These are phyloP conservation scores for Athripsodes cinereus DNA, from an alignment of 2,888 invertebrate species.

Conservation along the genomic window DNA sequence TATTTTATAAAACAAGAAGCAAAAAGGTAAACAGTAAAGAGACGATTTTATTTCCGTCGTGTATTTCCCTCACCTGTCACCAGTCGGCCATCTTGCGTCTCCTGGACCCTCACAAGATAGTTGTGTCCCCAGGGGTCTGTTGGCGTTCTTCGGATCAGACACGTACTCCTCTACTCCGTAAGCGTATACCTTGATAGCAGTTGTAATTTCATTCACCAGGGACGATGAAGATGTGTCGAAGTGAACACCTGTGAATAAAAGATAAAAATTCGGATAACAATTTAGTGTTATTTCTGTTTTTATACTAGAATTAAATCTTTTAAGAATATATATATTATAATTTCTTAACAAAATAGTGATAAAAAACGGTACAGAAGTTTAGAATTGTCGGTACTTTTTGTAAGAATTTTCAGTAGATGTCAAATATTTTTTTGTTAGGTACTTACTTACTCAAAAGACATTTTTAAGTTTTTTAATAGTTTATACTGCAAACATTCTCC, in stretches of 20 bases:
- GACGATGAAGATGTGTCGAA: conserved; percentile 83
- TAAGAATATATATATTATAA: background rate
- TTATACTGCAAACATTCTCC: too few species aligned
- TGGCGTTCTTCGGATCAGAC: conserved; percentile 64
- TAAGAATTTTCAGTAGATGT: too few species aligned
- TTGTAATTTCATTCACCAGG: conserved; percentile 79
- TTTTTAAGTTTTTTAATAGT: too few species aligned
- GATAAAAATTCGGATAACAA: background rate
- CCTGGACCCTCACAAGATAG: conserved; percentile 78
- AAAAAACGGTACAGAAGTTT: too few species aligned
- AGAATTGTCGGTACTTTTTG: too few species aligned
- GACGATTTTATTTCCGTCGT: too few species aligned
- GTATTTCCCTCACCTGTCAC: conserved; percentile 65
- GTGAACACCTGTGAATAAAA: conserved; percentile 63
- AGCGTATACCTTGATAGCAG: conserved; percentile 85
- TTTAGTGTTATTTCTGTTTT: background rate
- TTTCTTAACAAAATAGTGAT: background rate
- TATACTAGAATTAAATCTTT: background rate
- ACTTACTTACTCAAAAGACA: too few species aligned
- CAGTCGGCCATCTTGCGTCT: conserved; percentile 81
- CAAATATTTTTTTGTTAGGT: too few species aligned
- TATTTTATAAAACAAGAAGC: too few species aligned
- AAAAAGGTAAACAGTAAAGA: too few species aligned
- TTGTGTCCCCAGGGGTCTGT: conserved; percentile 66
- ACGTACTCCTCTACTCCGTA: conserved; percentile 85